These are phyloP conservation scores for Tachina lurida DNA, from an alignment of 2,888 invertebrate species.

Conservation along the genomic window DNA sequence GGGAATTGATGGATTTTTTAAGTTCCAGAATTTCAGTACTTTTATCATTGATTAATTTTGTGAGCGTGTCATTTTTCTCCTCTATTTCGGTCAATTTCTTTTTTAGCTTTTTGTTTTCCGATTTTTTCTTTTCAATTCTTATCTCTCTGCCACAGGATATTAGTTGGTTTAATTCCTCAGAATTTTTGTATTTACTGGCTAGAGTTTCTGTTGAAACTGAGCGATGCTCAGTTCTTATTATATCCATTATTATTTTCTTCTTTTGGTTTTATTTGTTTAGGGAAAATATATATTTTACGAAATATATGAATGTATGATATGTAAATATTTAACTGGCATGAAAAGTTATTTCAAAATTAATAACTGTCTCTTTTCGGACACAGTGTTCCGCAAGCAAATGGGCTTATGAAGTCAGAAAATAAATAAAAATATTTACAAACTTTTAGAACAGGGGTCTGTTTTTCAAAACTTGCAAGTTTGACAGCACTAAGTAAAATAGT, in stretches of 20 bases:
- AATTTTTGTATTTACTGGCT: conserved; percentile 33
- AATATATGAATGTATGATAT: conserved; percentile 41
- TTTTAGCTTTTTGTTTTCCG: conserved; percentile 74
- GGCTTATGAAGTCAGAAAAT: neutral
- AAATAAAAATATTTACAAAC: too few species aligned
- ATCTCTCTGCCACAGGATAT: conserved; percentile 47
- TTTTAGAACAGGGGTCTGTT: too few species aligned
- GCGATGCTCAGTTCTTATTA: conserved; percentile 72
- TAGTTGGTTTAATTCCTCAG: conserved; percentile 50
- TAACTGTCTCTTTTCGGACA: conserved; percentile 10
- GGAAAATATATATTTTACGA: conserved; percentile 4
- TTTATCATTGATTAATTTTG: conserved; percentile 77
- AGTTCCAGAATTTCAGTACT: conserved; percentile 78
- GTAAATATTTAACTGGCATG: neutral
- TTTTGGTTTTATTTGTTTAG: conserved; percentile 21
- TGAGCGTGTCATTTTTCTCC: conserved; percentile 76
- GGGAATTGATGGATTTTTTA: conserved; percentile 77
- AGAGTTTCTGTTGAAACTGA: conserved; percentile 68
- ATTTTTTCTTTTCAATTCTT: conserved; percentile 72
- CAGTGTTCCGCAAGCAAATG: neutral
- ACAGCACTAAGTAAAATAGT: too few species aligned
- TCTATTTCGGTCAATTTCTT: conserved; percentile 76
- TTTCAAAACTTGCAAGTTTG: too few species aligned
- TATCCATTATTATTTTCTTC: conserved; percentile 74
- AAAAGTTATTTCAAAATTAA: conserved; percentile 28